These are phyloP conservation scores for Itoplectis maculator DNA, from an alignment of 2,888 invertebrate species.

Conservation along the genomic window DNA sequence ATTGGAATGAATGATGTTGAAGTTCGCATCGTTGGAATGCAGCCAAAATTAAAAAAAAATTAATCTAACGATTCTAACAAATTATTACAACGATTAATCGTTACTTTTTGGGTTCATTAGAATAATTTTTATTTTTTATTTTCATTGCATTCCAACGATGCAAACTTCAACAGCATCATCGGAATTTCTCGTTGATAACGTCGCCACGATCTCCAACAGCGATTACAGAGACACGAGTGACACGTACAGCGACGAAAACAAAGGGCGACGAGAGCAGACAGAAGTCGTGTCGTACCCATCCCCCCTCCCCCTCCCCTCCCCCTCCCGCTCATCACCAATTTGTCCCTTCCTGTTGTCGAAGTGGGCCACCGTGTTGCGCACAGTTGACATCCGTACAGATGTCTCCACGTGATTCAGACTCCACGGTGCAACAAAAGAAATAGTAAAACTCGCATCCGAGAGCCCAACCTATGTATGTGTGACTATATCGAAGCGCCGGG, in stretches of 20 bases:
- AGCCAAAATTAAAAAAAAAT: too few species aligned
- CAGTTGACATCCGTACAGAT: constrained; percentile 34
- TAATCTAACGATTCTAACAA: too few species aligned
- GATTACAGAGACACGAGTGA: constrained; percentile 5
- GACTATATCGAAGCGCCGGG: constrained; percentile 59
- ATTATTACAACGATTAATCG: too few species aligned
- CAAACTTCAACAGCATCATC: too few species aligned
- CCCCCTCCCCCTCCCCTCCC: constrained; percentile 71
- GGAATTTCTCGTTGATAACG: not conserved
- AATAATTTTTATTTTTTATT: not conserved
- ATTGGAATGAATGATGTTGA: too few species aligned
- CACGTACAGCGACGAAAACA: not conserved
- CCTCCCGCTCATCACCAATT: constrained; percentile 75
- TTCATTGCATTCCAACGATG: not conserved
- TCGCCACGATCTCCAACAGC: not conserved
- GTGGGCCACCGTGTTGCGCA: constrained; percentile 65
- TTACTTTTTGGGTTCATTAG: too few species aligned
- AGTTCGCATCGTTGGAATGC: too few species aligned
- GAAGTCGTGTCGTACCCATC: constrained; percentile 58
- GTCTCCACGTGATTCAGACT: constrained; percentile 1
- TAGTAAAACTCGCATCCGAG: constrained; percentile 50
- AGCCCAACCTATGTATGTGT: not conserved
- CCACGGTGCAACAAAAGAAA: constrained; percentile 24
- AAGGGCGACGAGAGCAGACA: not conserved
- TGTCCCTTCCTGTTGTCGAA: constrained; percentile 79